Percentiles rank a stretch among this genome's conserved stretches.
phyloP scores from a whole-genome alignment of 2,797 vertebrate species.

The Anguilla megastoma region DNA sequence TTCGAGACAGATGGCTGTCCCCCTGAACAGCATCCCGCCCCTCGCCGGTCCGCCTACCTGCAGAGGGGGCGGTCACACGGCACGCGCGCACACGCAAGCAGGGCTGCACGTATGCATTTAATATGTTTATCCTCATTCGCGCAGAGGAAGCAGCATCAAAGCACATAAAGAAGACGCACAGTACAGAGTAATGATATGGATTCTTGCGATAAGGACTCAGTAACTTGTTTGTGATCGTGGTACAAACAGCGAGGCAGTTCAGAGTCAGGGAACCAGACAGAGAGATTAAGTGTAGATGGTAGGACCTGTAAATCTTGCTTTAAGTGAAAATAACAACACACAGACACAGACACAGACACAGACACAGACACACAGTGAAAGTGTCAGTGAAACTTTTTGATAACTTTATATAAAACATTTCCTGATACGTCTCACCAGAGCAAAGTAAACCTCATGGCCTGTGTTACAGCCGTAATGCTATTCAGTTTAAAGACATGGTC shows the following conservation, averaged over 20 bases:
- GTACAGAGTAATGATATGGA: no score
- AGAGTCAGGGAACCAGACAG: no score
- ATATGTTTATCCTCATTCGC: not conserved
- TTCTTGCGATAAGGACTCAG: no score
- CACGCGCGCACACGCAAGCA: not conserved
- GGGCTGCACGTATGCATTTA: not conserved
- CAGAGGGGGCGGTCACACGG: slow-evolving; percentile 2
- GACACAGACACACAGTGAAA: not conserved
- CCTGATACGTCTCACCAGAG: not conserved
- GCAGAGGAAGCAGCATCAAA: no score
- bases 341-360: not conserved
- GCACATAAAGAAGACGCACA: no score
- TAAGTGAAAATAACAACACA: not conserved
- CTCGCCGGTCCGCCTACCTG: not conserved
- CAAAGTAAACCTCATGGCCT: not conserved
- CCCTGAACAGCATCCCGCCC: not conserved
- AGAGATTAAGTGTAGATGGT: no score
- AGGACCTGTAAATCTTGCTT: no score
- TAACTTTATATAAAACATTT: not conserved
- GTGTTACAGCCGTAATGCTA: not conserved
- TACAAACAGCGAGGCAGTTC: no score
- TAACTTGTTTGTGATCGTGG: no score
- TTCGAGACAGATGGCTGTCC: slow-evolving; percentile 7
- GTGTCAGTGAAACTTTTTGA: not conserved
- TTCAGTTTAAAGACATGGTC: not conserved